Base-by-base conservation (phyloP, 2,113 vertebrate genomes). In the Dicaeum eximium region DNA sequence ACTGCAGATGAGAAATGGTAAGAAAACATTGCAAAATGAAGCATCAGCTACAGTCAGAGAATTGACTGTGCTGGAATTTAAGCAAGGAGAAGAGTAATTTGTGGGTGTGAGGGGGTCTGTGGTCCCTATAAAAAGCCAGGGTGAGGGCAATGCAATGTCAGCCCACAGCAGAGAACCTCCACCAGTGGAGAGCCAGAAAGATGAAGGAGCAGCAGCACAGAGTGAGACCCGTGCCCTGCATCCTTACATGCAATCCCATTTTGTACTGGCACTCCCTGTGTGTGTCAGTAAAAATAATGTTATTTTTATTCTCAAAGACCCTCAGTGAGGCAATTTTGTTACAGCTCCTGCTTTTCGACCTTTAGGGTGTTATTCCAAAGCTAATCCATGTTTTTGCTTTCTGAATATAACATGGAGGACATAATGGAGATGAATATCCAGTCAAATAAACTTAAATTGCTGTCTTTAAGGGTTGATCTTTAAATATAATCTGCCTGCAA, bases 101-200 rank as follows among this genome's bases (percentile, higher is more conserved):
- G 38, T 37, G 86, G 28, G 13, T 42, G 30, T 23, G 54, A 74
- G 48, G 42, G 42, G 64, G 23, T 10, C 58, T 45, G 65, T 2
- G 9, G 53, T 35, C 51, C 18, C 0, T 0, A 1, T 14, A 3
- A 15, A 77, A 61, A 65, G 10, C 4, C 3, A 42, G 24, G 5
- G 9, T 0, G 3, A 23, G n/a, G 40, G 73, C 23, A 57, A 31
- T 1, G 0, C n/a, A 10, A 0, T 9, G 13, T 27, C 64, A 62
- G 67, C 9, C 4, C 44, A 48, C 28, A 25, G 6, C 3, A 2
- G 64, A 35, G 38, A 81, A 31, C 21, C 19, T 58, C 21, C 18
- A 9, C 0, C 2, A 38, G 24, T 8, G 38, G 19, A 40, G 40
- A 75, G 47, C 11, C 28, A 61, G 58, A 5, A 71, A 25, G 31